These are phyloP conservation scores for Columbina picui DNA, from an alignment of 2,113 vertebrate species.

Conservation along the genomic window DNA sequence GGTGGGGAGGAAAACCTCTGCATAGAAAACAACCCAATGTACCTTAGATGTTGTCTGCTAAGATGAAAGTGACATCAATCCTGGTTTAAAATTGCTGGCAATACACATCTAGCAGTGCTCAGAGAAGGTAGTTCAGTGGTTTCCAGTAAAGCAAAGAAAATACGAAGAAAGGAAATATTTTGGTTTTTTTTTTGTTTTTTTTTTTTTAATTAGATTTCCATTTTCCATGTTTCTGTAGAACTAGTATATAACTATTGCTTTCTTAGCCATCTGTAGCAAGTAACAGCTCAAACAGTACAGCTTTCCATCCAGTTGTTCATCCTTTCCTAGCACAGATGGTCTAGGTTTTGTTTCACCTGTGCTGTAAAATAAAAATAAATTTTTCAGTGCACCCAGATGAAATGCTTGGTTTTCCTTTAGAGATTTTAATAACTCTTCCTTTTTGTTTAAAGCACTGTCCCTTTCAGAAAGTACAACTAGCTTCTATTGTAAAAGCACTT, in stretches of 20 bases:
- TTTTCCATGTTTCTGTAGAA: not conserved
- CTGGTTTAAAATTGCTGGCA: not conserved
- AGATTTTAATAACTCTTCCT: not conserved
- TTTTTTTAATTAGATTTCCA: not conserved
- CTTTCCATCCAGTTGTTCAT: not conserved
- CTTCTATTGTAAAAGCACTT: not conserved
- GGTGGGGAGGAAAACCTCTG: not conserved
- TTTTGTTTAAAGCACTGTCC: not conserved
- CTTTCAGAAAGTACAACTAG: not conserved
- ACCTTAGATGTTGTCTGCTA: not conserved
- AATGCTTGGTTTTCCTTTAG: not conserved
- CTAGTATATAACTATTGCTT: not conserved
- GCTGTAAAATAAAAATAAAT: constrained; percentile 9
- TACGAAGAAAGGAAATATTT: not conserved
- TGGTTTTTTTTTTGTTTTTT: too few relatives aligned
- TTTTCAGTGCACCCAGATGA: not conserved
- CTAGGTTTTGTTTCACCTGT: not conserved
- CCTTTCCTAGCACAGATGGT: not conserved
- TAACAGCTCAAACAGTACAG: not conserved
- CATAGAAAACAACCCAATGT: not conserved
- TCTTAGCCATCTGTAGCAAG: not conserved
- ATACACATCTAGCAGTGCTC: not conserved
- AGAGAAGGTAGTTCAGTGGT: not conserved
- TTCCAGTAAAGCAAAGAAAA: not conserved
- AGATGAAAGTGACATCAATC: accelerated